phyloP scores from a whole-genome alignment of 2,797 vertebrate genomes.

The Liparis tanakae region DNA sequence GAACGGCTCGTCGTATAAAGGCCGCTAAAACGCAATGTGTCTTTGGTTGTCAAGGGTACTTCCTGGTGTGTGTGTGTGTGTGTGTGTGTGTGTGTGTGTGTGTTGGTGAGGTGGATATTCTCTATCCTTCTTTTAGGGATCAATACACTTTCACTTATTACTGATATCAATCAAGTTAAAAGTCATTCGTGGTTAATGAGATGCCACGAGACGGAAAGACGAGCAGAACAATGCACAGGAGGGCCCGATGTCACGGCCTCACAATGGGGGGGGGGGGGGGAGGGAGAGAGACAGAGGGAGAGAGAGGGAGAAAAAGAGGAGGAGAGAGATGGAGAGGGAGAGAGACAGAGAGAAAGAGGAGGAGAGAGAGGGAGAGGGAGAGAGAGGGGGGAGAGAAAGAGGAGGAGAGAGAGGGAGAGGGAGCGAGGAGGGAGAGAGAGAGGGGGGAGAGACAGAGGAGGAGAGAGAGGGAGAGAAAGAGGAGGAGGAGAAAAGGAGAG shows the following conservation, averaged over 20 bases:
- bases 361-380: background rate
- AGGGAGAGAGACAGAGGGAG: background rate
- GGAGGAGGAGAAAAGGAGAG: too few species aligned
- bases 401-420: too few species aligned
- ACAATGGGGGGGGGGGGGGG: slow-evolving; percentile 2
- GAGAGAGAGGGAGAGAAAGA: too few species aligned
- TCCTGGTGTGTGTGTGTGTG: background rate
- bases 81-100: background rate
- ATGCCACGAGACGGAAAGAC: slow-evolving; percentile 37
- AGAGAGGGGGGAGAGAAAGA: too few species aligned
- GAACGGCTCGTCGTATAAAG: background rate
- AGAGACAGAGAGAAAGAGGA: background rate
- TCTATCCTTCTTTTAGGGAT: slow-evolving; percentile 39
- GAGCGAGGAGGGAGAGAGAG: too few species aligned
- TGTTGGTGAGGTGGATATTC: slow-evolving; percentile 6
- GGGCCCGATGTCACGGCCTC: slow-evolving; percentile 21
- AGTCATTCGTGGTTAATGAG: slow-evolving; percentile 42
- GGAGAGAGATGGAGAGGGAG: background rate
- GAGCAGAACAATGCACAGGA: slow-evolving; percentile 41
- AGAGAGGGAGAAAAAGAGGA: background rate
- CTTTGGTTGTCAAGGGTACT: background rate
- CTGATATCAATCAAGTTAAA: slow-evolving; percentile 53
- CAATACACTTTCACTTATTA: slow-evolving; percentile 54
- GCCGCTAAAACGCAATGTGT: background rate
- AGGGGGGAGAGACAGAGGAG: too few species aligned